Conservation (phyloP, 2,888 invertebrate species). For the Imbricaverruca yamaguchii region DNA sequence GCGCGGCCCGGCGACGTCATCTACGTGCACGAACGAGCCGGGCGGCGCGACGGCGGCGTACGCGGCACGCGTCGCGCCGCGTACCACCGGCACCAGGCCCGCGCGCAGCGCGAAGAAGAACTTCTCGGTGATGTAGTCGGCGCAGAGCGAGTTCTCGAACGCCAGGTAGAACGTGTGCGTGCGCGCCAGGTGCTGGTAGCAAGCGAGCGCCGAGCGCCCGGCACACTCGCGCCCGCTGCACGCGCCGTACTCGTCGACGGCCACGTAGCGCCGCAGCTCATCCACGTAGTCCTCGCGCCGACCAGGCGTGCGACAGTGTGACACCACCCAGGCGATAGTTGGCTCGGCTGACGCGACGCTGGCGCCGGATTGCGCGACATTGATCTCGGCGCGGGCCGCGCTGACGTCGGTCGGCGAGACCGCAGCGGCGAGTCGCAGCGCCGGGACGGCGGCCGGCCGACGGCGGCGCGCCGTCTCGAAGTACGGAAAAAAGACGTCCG, state of each 20-base stretch:
- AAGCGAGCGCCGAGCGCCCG: background rate
- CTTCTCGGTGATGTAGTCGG: conserved; percentile 8
- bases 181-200: background rate
- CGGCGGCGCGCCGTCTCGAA: background rate
- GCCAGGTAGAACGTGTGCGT: background rate
- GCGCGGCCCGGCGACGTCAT: conserved; percentile 23
- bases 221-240: background rate
- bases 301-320: background rate
- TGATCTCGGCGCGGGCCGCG: no score
- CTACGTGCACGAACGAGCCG: conserved; percentile 26
- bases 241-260: background rate
- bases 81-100: conserved; percentile 23
- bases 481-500: conserved; percentile 28
- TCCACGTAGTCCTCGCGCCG: background rate
- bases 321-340: background rate
- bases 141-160: conserved; percentile 8
- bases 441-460: no score
- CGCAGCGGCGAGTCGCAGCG: no score
- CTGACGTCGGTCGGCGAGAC: no score
- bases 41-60: conserved; percentile 14
- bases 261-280: background rate
- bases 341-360: background rate
- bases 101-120: background rate
- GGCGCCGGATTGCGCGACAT: no score
- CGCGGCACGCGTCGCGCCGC: conserved; percentile 20